Evolutionary conservation across 2,888 invertebrate genomes (phyloP).

Genomic region (Agapostemon virescens): DNA sequence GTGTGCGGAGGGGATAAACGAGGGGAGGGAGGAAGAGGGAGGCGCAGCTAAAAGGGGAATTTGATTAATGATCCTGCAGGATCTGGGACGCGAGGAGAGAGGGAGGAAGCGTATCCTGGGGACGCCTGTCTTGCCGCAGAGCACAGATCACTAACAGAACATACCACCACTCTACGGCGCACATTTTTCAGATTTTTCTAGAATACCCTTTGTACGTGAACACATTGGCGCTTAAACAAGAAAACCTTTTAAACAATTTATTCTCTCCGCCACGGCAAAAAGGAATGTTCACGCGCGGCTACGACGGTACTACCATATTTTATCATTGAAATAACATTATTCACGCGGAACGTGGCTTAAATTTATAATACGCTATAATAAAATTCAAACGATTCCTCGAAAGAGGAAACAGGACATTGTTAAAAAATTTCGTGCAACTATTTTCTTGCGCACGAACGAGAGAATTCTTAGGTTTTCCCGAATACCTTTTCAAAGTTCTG

Average conservation of each 20-base stretch:
- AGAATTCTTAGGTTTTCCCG: background rate
- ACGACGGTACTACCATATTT: background rate
- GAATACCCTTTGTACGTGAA: conserved; percentile 8
- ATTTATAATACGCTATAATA: background rate
- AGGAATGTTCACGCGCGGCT: background rate
- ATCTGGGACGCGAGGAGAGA: conserved; percentile 66
- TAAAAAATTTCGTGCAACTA: background rate
- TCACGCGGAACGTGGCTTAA: background rate
- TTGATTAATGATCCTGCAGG: conserved; percentile 79
- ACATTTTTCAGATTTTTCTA: conserved; percentile 53
- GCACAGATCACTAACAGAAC: conserved; percentile 66
- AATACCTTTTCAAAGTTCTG: background rate
- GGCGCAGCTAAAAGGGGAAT: conserved; percentile 73
- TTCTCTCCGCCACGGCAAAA: background rate
- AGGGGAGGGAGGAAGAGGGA: conserved; percentile 54
- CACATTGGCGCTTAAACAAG: background rate
- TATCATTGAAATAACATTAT: background rate
- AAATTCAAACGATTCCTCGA: background rate
- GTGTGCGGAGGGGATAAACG: conserved; percentile 60
- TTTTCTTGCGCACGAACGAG: background rate
- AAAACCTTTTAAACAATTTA: background rate
- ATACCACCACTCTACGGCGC: conserved; percentile 44
- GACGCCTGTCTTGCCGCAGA: conserved; percentile 72
- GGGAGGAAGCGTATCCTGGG: conserved; percentile 72
- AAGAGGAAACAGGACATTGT: background rate